A percentile compares a stretch with the other conserved stretches of the same genome.
Conservation (phyloP, 2,888 invertebrate genomes). For the Ganaspis brasiliensis region DNA sequence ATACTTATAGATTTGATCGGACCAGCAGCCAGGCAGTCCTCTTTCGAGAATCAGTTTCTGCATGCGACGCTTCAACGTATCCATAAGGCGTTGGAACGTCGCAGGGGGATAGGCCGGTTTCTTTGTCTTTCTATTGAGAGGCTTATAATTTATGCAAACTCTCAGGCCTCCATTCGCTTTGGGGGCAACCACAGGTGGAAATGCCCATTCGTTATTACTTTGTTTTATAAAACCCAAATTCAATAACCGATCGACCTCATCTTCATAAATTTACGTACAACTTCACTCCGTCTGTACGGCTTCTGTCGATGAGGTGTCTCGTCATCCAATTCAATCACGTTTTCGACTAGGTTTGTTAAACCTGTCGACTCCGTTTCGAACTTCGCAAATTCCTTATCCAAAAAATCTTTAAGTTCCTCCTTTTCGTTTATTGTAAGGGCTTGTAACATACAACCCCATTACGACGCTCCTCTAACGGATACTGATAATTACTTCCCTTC, state of each 20-base stretch:
- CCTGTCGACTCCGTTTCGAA: conserved; percentile 44
- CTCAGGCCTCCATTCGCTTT: conserved; percentile 49
- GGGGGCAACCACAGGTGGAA: conserved; percentile 47
- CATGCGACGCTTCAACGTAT: conserved; percentile 30
- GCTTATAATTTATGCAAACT: conserved; percentile 50
- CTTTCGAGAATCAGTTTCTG: conserved; percentile 39
- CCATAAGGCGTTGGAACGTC: conserved; percentile 44
- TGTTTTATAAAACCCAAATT: conserved; percentile 44
- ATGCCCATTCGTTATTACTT: conserved; percentile 51
- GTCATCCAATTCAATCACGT: conserved; percentile 45
- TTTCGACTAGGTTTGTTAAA: conserved; percentile 39
- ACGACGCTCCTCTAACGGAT: not conserved
- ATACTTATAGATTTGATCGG: conserved; percentile 6
- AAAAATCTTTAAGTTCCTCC: conserved; percentile 30
- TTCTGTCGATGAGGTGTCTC: not conserved
- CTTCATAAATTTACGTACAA: conserved; percentile 42
- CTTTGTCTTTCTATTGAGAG: conserved; percentile 43
- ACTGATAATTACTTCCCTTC: not conserved
- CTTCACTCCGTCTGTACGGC: conserved; percentile 43
- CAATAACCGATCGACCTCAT: conserved; percentile 16
- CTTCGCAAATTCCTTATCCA: conserved; percentile 46
- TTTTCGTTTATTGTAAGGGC: conserved; percentile 31
- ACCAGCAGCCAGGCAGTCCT: conserved; percentile 44
- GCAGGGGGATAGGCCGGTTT: conserved; percentile 50
- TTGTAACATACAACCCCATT: not conserved